Evolutionary conservation across 2,797 vertebrate species (phyloP).

Genomic region (Nannoperca australis): DNA sequence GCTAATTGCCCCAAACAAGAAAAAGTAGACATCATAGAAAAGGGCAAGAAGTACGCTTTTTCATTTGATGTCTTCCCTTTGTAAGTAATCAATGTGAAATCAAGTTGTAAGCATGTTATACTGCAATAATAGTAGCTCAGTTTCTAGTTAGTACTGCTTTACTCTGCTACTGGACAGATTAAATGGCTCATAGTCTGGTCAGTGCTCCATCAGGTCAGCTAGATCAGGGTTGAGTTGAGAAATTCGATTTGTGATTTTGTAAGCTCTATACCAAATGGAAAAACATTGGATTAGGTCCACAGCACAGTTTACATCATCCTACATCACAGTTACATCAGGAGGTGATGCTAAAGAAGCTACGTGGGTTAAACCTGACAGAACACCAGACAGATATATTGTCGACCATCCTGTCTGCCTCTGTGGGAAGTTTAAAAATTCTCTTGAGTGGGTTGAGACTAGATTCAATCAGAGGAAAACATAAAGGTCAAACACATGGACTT

Average conservation of each 20-base stretch:
- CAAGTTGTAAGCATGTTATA: neutral
- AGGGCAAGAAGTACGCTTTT: neutral
- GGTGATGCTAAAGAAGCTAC: slow-evolving; percentile 17
- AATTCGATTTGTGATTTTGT: neutral
- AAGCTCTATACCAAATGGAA: neutral
- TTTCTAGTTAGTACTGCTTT: neutral
- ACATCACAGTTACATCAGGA: slow-evolving; percentile 5
- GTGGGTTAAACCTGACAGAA: slow-evolving; percentile 30
- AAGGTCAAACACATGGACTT: neutral
- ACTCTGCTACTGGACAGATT: neutral
- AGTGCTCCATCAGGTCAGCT: neutral
- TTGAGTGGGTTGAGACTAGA: neutral
- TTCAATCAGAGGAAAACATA: slow-evolving; percentile 27
- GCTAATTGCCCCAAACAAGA: neutral
- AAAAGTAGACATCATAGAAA: neutral
- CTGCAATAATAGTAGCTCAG: neutral
- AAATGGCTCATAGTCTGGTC: slow-evolving; percentile 11
- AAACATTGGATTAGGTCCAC: slow-evolving; percentile 10
- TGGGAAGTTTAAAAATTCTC: slow-evolving; percentile 25
- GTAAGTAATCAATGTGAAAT: neutral
- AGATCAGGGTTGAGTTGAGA: neutral
- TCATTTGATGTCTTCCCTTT: neutral
- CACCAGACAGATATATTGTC: slow-evolving; percentile 22
- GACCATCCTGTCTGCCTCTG: neutral
- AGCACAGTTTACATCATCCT: slow-evolving; percentile 21